phyloP scores from a whole-genome alignment of 2,888 invertebrate species.

The Caenorhabditis sp. region DNA sequence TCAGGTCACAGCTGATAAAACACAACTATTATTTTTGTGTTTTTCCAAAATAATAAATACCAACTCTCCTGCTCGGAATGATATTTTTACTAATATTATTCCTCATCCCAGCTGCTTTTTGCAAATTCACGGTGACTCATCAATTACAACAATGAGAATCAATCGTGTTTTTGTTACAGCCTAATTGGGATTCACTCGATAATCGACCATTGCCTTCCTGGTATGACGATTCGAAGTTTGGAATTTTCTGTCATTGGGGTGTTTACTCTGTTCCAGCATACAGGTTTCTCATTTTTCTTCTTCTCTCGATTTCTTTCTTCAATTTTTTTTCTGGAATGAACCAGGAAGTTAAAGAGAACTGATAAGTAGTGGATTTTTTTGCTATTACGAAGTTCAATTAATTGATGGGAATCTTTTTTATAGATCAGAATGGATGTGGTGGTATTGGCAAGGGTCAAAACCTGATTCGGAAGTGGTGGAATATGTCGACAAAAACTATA shows the following conservation, averaged over 20 bases:
- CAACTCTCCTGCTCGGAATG: background rate
- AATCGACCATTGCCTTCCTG: constrained; percentile 72
- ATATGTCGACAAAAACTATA: constrained; percentile 85
- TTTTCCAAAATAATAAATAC: background rate
- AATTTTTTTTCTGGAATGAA: background rate
- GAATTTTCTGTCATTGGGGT: constrained; percentile 75
- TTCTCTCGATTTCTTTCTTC: background rate
- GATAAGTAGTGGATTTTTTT: background rate
- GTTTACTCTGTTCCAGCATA: constrained; percentile 58
- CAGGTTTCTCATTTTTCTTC: constrained; percentile 21
- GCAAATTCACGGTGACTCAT: constrained; percentile 40
- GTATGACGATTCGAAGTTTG: constrained; percentile 74
- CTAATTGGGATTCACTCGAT: constrained; percentile 73
- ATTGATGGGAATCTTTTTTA: background rate
- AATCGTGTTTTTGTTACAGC: constrained; percentile 45
- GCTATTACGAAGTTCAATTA: background rate
- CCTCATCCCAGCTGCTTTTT: background rate
- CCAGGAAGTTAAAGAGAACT: background rate
- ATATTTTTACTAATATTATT: constrained; percentile 13
- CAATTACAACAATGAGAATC: background rate
- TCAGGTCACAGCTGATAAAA: constrained; percentile 1
- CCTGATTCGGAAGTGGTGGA: constrained; percentile 62
- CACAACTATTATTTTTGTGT: background rate
- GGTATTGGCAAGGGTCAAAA: constrained; percentile 65
- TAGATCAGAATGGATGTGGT: constrained; percentile 82